Base-by-base conservation (phyloP, 2,113 vertebrate genomes). In the Euleptes europaea region DNA sequence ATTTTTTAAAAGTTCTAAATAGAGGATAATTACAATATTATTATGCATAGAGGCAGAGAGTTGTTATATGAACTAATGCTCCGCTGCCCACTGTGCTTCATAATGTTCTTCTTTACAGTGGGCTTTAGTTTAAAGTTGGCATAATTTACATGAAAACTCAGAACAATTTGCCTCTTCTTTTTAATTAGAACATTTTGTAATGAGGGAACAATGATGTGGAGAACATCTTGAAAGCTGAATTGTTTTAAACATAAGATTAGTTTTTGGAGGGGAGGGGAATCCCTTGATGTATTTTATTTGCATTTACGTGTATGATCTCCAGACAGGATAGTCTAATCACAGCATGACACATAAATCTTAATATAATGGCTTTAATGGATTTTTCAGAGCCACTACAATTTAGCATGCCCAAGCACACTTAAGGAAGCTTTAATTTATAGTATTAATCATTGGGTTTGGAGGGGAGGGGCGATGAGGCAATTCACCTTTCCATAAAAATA, bases 341-440 rank as follows among this genome's bases (percentile, higher is more conserved):
- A 82, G 86, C 2, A 87, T 86, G 14, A 49, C 15, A 3, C 51
- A 66, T 83, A 90, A 74, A 84, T 86, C 44, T 86, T 44, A 87
- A 35, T 21, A 73, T 73, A 5, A 86, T 60, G 42, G 28, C 19
- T 88, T 71, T 88, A 88, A 87, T 4, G 2, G 71, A 83, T 92
- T 90, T 82, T 79, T 82, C 23, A 17, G n/a, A 86, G 26, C 54
- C 80, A 74, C 91, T 94, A 85, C n/a, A 69, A 88, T 91, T 89
- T 82, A 80, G 66, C 47, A 82, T 84, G 5, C 31, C n/a, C 78
- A 40, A n/a, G 7, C 79, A 47, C 67, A 33, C 76, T 85, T 80
- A 88, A 51, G 26, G 51, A 92, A 77, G 90, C 74, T 78, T 73
- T 88, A 23, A 80, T 84, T 90, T 90, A 49, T 92, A 88, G 85